Percentiles rank a stretch among this genome's conserved stretches.
Evolutionary conservation across 2,113 vertebrate genomes (phyloP).

Genomic region (Nannobrachium achirus): DNA sequence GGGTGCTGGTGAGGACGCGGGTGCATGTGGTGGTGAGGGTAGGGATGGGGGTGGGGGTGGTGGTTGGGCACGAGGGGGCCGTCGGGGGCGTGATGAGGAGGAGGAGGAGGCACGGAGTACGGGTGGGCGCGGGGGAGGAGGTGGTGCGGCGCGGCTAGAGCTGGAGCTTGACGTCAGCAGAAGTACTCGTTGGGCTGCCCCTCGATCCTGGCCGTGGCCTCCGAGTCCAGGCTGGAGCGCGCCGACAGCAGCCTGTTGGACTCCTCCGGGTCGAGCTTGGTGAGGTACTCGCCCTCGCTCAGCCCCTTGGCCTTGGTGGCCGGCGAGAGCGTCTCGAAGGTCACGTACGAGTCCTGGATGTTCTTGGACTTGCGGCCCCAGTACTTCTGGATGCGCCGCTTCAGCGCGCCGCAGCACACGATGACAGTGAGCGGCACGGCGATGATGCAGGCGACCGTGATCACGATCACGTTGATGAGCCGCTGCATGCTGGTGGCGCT

Average conservation of each 20-base stretch:
- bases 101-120: conserved; percentile 2
- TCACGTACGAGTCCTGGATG: conserved; percentile 88
- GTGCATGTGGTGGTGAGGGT: not conserved
- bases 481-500: conserved; percentile 90
- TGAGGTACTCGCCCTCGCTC: conserved; percentile 87
- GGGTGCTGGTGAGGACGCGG: conserved; percentile 40
- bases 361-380: conserved; percentile 83
- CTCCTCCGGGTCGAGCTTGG: conserved; percentile 85
- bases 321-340: conserved; percentile 88
- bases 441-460: conserved; percentile 92
- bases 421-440: conserved; percentile 92
- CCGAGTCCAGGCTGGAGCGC: conserved; percentile 90
- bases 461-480: conserved; percentile 95
- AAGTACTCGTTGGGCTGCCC: conserved; percentile 91
- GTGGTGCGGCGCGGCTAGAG: conserved; percentile 63
- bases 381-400: conserved; percentile 88
- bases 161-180: conserved; percentile 86
- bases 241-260: conserved; percentile 90
- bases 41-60: conserved; percentile 29
- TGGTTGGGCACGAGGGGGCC: conserved; percentile 5
- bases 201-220: conserved; percentile 83
- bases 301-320: conserved; percentile 84
- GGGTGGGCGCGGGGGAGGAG: conserved; percentile 54
- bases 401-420: conserved; percentile 91
- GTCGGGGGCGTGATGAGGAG: conserved; percentile 17